These are phyloP conservation scores for Nineta flava DNA, from an alignment of 2,888 invertebrate genomes.

Conservation along the genomic window DNA sequence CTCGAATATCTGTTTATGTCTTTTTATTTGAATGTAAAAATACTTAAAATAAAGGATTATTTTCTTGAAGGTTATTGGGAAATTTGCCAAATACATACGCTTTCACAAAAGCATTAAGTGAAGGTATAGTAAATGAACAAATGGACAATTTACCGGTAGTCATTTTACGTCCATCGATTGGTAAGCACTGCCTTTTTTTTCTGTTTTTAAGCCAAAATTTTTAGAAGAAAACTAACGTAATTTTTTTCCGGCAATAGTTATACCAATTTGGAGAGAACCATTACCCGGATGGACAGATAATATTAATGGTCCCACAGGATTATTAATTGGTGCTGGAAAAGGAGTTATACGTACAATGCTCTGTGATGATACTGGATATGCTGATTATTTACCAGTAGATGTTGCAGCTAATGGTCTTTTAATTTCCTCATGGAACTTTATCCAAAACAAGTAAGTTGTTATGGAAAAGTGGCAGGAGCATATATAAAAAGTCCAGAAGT, in stretches of 20 bases:
- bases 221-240: not conserved
- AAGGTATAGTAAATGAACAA: conserved; percentile 65
- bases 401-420: conserved; percentile 64
- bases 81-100: conserved; percentile 84
- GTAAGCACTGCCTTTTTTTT: no score
- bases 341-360: conserved; percentile 83
- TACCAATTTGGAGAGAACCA: conserved; percentile 74
- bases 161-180: conserved; percentile 75
- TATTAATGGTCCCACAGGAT: conserved; percentile 80
- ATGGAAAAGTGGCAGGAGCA: no score
- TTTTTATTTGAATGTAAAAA: not conserved
- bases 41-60: conserved; percentile 3
- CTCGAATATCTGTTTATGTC: conserved; percentile 1
- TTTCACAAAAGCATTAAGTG: conserved; percentile 83
- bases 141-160: conserved; percentile 60
- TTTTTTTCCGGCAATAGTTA: conserved; percentile 34
- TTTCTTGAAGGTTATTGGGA: conserved; percentile 50
- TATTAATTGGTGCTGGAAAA: conserved; percentile 69
- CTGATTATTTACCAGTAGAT: conserved; percentile 68
- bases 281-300: conserved; percentile 87
- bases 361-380: conserved; percentile 59
- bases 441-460: conserved; percentile 31
- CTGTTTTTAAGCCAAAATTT: not conserved
- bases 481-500: no score
- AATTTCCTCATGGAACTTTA: conserved; percentile 47